These are phyloP conservation scores for Perodicticus potto DNA, from an alignment of 2,797 vertebrate species.

Conservation along the genomic window DNA sequence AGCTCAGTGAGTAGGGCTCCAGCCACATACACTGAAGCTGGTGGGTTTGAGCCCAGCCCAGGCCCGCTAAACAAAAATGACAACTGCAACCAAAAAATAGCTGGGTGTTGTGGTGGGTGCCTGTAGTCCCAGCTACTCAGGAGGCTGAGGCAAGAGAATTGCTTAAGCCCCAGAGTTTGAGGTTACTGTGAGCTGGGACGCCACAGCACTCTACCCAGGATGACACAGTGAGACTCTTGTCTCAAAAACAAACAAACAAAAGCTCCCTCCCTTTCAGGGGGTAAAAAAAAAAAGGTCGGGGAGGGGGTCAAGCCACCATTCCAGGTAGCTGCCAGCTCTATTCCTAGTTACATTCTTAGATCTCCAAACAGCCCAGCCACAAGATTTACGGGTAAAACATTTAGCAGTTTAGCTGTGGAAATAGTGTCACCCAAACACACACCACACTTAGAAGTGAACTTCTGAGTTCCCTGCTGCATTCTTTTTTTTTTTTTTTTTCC, in stretches of 20 bases:
- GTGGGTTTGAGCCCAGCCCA: no score
- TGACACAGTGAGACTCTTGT: no score
- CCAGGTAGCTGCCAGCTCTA: slow-evolving; percentile 22
- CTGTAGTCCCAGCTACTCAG: no score
- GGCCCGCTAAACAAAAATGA: no score
- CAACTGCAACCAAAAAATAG: no score
- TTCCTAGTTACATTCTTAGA: slow-evolving; percentile 23
- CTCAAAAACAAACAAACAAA: neutral
- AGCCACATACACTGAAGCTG: no score
- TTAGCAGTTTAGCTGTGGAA: neutral
- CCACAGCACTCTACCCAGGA: no score
- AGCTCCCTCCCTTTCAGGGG: slow-evolving; percentile 15
- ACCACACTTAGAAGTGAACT: neutral
- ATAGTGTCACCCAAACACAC: neutral
- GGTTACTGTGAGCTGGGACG: no score
- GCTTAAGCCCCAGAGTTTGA: no score
- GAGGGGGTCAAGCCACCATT: neutral
- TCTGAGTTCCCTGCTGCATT: neutral
- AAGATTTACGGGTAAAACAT: slow-evolving; percentile 42
- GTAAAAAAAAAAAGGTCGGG: neutral
- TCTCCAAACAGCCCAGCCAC: neutral
- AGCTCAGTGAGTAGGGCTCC: no score
- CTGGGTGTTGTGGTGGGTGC: no score
- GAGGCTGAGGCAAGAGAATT: no score
- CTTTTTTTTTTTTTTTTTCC: neutral